Evolutionary conservation across 2,888 invertebrate genomes (phyloP), one percentile per base, ranked within the genome.

Genomic region (Aspidiotus rigidus): DNA sequence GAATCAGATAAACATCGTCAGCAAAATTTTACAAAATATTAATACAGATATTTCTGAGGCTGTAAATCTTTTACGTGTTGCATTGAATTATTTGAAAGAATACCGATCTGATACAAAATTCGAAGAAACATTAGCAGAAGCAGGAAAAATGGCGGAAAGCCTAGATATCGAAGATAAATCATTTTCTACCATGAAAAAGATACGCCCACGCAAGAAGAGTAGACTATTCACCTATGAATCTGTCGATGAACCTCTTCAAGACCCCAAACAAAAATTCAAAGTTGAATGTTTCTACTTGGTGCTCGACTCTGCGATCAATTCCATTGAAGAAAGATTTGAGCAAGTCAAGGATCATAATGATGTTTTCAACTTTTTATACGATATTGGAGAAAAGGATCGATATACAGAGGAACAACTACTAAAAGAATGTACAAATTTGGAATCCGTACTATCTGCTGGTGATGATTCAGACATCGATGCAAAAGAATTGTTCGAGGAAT

Each of bases 401-500:
- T 56, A 56, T 39, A 11, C 17, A 3, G 39, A 49, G 1, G 39
- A 59, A 3, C 9, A 53, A n/a, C 17, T 56, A 41, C 7, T 42
- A 42, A 59, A 67, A 67, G 28, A 67, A 39, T 60, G 39, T 8
- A 16, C 42, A 44, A 44, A 67, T 55, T 17, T 64, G 15, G 42
- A 64, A 16, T 41, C 57, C 39, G 39, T 40, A 56, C 41, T 64
- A 56, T 55, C 41, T 13, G 41, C 41, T 15, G 49, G 53, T 39
- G 16, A 39, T 39, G 56, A 64, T 40, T 59, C 41, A 42, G 66
- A 66, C 42, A 66, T 59, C n/a, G n/a, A n/a, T n/a, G n/a, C n/a
- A n/a, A n/a, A n/a, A n/a, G n/a, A n/a, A n/a, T n/a, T n/a, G n/a
- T 57, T 66, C 59, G 55, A 64, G 57, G 57, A 66, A 66, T 49